phyloP scores from a whole-genome alignment of 2,797 vertebrate species.

The Epinephelus malabaricus region DNA sequence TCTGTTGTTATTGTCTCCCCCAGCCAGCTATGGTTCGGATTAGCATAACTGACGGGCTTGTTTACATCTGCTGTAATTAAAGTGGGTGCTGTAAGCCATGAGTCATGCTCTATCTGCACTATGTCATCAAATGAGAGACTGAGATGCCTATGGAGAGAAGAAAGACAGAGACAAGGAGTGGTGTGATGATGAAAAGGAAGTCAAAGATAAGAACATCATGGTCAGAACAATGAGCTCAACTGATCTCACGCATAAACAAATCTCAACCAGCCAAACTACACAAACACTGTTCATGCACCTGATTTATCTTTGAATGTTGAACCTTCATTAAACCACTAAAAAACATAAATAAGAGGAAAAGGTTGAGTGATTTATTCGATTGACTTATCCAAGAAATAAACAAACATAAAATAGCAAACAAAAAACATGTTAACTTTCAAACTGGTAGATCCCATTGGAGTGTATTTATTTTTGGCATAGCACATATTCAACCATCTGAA shows the following conservation, averaged over 20 bases:
- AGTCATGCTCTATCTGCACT: conserved; percentile 80
- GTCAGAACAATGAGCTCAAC: conserved; percentile 15
- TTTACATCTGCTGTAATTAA: conserved; percentile 81
- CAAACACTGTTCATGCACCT: neutral
- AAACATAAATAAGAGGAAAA: neutral
- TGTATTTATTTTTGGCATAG: neutral
- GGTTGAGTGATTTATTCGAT: neutral
- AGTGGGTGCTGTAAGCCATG: conserved; percentile 70
- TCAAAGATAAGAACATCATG: conserved; percentile 9
- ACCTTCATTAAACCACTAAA: neutral
- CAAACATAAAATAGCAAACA: neutral
- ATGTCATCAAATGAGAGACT: conserved; percentile 61
- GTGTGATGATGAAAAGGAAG: neutral
- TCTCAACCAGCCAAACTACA: neutral
- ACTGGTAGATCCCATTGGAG: neutral
- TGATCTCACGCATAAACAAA: neutral
- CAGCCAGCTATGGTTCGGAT: conserved; percentile 72
- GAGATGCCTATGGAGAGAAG: conserved; percentile 43
- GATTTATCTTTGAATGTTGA: neutral
- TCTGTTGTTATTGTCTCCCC: conserved; percentile 77
- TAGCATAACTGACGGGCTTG: conserved; percentile 79
- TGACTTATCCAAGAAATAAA: neutral
- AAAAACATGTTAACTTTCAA: neutral
- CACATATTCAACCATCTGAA: neutral
- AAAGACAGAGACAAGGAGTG: neutral